Percentiles rank a stretch among this genome's conserved stretches.
Conservation (phyloP, 2,113 vertebrate genomes). For the Plecturocebus donacophilus region DNA sequence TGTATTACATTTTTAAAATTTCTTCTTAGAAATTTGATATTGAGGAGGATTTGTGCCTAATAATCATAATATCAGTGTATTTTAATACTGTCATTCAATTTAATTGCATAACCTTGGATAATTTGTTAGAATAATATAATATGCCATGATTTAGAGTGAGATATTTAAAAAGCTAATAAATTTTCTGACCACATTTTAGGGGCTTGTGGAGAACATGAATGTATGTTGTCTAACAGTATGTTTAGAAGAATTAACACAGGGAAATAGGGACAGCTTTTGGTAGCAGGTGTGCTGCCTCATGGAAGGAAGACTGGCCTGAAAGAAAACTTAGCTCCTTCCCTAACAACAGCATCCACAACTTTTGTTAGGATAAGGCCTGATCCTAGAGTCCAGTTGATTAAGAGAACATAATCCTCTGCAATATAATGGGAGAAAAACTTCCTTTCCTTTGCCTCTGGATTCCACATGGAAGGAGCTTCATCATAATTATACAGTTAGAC, state of each 20-base stretch:
- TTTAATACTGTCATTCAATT: not conserved
- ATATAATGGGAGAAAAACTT: not conserved
- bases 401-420: not conserved
- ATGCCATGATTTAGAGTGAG: not conserved
- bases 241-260: not conserved
- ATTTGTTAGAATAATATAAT: not conserved
- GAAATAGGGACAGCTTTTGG: not conserved
- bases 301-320: not conserved
- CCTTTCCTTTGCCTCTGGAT: not conserved
- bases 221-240: not conserved
- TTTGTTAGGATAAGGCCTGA: not conserved
- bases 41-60: not conserved
- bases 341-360: not conserved
- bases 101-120: not conserved
- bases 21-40: not conserved
- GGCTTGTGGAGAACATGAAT: not conserved
- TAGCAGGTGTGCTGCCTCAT: fast-evolving
- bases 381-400: not conserved
- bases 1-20: not conserved
- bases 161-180: not conserved
- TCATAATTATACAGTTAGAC: not conserved
- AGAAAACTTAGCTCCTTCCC: not conserved
- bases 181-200: not conserved
- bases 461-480: not conserved
- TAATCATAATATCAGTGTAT: not conserved